These are phyloP conservation scores for Chelonia mydas DNA, from an alignment of 2,797 vertebrate species.

Conservation along the genomic window DNA sequence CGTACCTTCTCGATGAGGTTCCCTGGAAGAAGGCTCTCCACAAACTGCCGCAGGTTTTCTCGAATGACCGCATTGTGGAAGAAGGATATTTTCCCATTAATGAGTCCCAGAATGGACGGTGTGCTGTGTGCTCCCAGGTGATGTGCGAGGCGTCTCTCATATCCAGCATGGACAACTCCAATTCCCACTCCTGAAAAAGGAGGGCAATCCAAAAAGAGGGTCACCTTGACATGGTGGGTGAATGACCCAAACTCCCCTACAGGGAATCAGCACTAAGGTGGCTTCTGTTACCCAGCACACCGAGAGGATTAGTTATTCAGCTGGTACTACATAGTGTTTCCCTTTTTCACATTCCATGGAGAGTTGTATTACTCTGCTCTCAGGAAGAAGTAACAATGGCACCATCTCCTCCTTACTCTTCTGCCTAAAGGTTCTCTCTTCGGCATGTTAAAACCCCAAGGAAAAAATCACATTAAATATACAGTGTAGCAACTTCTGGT, in stretches of 20 bases:
- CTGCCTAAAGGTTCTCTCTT: background rate
- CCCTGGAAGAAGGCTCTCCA: slow-evolving; percentile 94
- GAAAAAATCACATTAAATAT: background rate
- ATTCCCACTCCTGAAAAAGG: slow-evolving; percentile 90
- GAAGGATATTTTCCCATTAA: slow-evolving; percentile 93
- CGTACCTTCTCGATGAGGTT: slow-evolving; percentile 93
- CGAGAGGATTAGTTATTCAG: background rate
- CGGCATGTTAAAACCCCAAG: background rate
- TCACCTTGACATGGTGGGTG: background rate
- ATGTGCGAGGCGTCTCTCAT: slow-evolving; percentile 92
- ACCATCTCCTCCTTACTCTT: background rate
- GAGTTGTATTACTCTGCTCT: background rate
- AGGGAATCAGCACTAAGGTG: accelerated
- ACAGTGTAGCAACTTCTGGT: accelerated
- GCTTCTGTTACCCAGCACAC: background rate
- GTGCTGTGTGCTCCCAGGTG: slow-evolving; percentile 96
- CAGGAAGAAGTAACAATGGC: background rate
- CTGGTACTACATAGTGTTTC: accelerated
- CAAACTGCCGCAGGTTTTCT: slow-evolving; percentile 92
- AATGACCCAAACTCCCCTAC: background rate
- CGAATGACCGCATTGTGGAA: slow-evolving; percentile 93
- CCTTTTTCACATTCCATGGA: background rate
- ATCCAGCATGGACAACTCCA: slow-evolving; percentile 94
- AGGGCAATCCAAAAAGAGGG: accelerated
- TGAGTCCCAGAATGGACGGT: slow-evolving; percentile 92